Conservation (phyloP, 1,140 invertebrate genomes). For the Diachasma alloeum region DNA sequence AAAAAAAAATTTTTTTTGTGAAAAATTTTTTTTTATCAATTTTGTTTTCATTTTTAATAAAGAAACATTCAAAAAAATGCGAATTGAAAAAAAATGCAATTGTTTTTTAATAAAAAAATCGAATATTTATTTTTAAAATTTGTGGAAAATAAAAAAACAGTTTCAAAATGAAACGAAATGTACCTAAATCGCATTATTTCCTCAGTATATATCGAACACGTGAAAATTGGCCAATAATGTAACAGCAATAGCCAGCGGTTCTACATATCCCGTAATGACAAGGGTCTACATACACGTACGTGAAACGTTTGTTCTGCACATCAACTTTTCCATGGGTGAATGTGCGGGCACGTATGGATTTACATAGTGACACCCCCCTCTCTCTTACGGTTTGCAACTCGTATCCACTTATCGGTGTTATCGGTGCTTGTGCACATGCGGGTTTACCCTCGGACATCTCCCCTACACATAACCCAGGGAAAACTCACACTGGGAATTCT, state of each 20-base stretch:
- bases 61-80: too few relatives aligned
- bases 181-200: too few relatives aligned
- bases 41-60: too few relatives aligned
- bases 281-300: neutral
- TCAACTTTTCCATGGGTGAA: neutral
- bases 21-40: too few relatives aligned
- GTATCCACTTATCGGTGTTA: constrained; percentile 7
- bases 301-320: neutral
- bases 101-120: too few relatives aligned
- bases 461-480: neutral
- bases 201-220: too few relatives aligned
- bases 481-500: neutral
- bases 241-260: neutral
- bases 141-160: too few relatives aligned
- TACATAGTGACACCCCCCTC: neutral
- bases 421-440: constrained; percentile 4
- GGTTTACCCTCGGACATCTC: constrained; percentile 6
- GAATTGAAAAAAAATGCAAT: too few relatives aligned
- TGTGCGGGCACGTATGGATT: constrained; percentile 12
- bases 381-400: neutral
- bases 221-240: too few relatives aligned
- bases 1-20: too few relatives aligned
- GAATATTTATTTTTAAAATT: too few relatives aligned
- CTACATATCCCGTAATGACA: neutral
- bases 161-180: too few relatives aligned